These are phyloP conservation scores for Megaleporinus macrocephalus DNA, from an alignment of 2,113 vertebrate genomes.

Conservation along the genomic window DNA sequence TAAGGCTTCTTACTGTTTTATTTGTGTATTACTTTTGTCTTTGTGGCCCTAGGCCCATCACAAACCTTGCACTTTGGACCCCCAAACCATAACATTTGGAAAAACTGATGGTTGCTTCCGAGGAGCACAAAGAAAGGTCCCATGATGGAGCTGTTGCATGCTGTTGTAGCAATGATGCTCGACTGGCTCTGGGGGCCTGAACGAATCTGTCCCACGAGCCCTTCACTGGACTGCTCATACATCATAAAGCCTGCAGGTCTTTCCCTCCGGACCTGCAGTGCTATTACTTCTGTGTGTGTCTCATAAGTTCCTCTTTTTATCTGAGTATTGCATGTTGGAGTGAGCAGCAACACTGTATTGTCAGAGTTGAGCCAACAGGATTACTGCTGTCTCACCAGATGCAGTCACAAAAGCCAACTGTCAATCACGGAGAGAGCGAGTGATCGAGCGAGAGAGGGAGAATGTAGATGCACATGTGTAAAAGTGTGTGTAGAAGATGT, in stretches of 20 bases:
- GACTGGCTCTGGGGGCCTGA: conserved; percentile 21
- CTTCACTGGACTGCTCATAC: conserved; percentile 36
- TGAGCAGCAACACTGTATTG: conserved; percentile 28
- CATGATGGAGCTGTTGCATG: conserved; percentile 11
- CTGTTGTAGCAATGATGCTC: conserved; percentile 30
- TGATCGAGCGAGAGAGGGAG: not conserved
- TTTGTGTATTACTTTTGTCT: too few relatives aligned
- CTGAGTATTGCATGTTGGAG: conserved; percentile 6
- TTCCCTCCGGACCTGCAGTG: conserved; percentile 18
- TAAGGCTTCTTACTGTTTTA: too few relatives aligned
- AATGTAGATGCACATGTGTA: not conserved
- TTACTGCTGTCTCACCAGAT: conserved; percentile 44
- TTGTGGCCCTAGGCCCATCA: too few relatives aligned
- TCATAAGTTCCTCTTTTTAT: conserved; percentile 29
- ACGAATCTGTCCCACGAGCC: conserved; percentile 34
- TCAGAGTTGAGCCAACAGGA: conserved; percentile 32
- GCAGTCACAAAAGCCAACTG: conserved; percentile 49
- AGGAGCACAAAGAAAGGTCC: not conserved
- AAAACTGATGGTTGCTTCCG: too few relatives aligned
- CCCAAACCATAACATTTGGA: too few relatives aligned
- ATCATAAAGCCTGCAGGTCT: conserved; percentile 31
- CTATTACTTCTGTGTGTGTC: conserved; percentile 31
- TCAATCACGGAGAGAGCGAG: conserved; percentile 44
- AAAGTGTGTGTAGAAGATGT: conserved; percentile 5
- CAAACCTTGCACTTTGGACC: too few relatives aligned